A percentile compares a stretch with the other conserved stretches of the same genome.
phyloP scores from a whole-genome alignment of 2,113 vertebrate genomes.

The Eulemur macaco region DNA sequence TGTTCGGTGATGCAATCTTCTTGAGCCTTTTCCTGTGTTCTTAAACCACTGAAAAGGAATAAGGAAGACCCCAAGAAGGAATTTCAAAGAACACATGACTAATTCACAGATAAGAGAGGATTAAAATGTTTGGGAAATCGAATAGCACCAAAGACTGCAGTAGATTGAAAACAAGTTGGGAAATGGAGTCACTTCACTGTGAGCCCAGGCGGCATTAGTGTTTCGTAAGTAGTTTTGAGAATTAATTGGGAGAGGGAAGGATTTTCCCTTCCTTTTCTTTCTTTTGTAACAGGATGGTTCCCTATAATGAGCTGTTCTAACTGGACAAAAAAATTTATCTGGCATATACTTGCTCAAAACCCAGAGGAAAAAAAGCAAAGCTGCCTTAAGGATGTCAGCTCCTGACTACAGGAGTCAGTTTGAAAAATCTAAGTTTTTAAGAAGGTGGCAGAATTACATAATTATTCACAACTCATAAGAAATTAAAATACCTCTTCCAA shows the following conservation, averaged over 20 bases:
- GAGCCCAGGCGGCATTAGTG: background rate
- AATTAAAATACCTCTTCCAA: constrained; percentile 82
- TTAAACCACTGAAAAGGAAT: background rate
- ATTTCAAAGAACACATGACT: background rate
- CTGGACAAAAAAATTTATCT: background rate
- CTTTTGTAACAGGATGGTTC: background rate
- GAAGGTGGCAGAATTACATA: constrained; percentile 82
- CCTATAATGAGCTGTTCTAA: background rate
- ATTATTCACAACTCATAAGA: constrained; percentile 83
- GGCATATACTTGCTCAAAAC: background rate
- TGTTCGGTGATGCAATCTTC: too few species aligned
- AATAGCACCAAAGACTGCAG: background rate
- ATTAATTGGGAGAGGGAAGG: background rate
- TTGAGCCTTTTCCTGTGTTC: background rate
- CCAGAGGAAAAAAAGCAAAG: background rate
- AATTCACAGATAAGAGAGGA: background rate
- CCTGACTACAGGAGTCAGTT: background rate
- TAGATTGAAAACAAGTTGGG: rapidly evolving
- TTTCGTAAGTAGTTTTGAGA: background rate
- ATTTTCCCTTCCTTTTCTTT: background rate
- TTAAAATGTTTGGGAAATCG: background rate
- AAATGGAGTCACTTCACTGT: rapidly evolving
- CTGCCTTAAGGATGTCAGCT: background rate
- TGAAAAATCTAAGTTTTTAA: constrained; percentile 73
- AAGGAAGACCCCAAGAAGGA: background rate